phyloP scores from a whole-genome alignment of 1,140 invertebrate genomes.

The Oryzaephilus surinamensis region DNA sequence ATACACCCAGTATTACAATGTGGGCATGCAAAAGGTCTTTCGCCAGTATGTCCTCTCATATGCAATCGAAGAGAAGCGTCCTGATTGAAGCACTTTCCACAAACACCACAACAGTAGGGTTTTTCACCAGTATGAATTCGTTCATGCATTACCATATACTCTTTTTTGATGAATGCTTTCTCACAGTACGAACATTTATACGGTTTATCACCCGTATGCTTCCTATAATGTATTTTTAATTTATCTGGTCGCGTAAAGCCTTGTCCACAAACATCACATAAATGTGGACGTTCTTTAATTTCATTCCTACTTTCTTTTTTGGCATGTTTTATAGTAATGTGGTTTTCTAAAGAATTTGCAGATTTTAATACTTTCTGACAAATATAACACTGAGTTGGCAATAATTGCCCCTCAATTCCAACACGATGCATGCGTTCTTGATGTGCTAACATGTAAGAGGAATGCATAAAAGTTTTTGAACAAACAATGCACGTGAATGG shows the following conservation, averaged over 20 bases:
- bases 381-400: constrained; percentile 22
- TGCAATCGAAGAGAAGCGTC: not conserved
- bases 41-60: constrained; percentile 42
- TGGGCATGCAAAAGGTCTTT: constrained; percentile 41
- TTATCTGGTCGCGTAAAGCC: constrained; percentile 26
- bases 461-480: constrained; percentile 22
- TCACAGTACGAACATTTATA: constrained; percentile 36
- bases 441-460: constrained; percentile 23
- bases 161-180: constrained; percentile 34
- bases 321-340: constrained; percentile 14
- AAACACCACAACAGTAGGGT: constrained; percentile 47
- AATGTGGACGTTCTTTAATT: constrained; percentile 29
- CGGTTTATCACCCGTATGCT: constrained; percentile 29
- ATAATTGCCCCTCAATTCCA: constrained; percentile 20
- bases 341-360: constrained; percentile 19
- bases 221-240: constrained; percentile 22
- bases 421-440: constrained; percentile 24
- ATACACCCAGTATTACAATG: constrained; percentile 41
- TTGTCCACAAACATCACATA: constrained; percentile 30
- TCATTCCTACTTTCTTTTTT: constrained; percentile 46
- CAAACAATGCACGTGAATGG: constrained; percentile 40
- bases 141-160: constrained; percentile 23
- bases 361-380: constrained; percentile 21
- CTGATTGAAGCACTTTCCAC: constrained; percentile 41
- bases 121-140: constrained; percentile 41